Evolutionary conservation across 2,888 invertebrate genomes (phyloP).

Genomic region (Anorthoa munda): DNA sequence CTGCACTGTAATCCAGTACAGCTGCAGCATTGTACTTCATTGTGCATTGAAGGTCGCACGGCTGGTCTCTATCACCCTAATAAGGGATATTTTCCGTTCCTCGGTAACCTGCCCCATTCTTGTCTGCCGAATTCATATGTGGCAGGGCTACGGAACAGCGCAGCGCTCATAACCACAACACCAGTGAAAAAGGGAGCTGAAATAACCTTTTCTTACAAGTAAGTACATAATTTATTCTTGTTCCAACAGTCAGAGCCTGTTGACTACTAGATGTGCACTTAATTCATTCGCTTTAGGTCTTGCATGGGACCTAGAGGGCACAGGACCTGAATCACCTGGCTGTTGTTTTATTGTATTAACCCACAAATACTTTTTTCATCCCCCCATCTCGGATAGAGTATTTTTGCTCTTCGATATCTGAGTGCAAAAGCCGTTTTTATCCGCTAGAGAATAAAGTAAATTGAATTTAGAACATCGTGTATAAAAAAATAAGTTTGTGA

Average conservation of each 20-base stretch:
- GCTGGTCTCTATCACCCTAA: no score
- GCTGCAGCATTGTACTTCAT: not conserved
- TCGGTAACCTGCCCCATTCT: constrained; percentile 28
- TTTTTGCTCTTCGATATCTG: no score
- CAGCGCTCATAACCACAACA: constrained; percentile 27
- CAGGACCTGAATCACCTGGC: not conserved
- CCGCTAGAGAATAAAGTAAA: no score
- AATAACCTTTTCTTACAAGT: constrained; percentile 31
- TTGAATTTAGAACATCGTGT: no score
- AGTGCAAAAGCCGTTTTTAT: no score
- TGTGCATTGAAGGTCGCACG: no score
- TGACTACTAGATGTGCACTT: not conserved
- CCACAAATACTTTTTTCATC: no score
- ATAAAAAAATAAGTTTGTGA: no score
- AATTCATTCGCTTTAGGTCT: not conserved
- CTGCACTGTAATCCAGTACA: constrained; percentile 32
- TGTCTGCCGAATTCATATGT: constrained; percentile 38
- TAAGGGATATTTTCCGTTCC: constrained; percentile 46
- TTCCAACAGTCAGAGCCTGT: not conserved
- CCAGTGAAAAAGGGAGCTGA: constrained; percentile 42
- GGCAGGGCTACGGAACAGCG: constrained; percentile 23
- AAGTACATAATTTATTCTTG: constrained; percentile 14
- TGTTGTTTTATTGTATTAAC: not conserved
- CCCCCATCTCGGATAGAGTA: no score
- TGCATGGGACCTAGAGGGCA: not conserved